Evolutionary conservation across 92 coral and sea anemone genomes (phyloP).

Genomic region (Desmophyllum pertusum): DNA sequence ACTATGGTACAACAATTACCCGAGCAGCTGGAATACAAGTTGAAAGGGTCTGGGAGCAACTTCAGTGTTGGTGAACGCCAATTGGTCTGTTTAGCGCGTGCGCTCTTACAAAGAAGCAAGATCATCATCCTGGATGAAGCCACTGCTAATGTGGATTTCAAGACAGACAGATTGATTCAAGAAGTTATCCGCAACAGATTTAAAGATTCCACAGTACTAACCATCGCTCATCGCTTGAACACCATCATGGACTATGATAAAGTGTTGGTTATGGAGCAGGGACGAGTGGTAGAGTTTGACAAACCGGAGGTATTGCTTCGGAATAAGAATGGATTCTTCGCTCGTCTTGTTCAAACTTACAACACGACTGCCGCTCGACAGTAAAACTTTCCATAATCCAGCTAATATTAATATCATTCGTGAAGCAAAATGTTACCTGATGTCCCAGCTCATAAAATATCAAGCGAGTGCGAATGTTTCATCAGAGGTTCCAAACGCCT

Average conservation of each 20-base stretch:
- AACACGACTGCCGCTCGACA: too few relatives aligned
- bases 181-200: slow-evolving; percentile 32
- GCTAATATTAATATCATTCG: too few relatives aligned
- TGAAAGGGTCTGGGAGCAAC: slow-evolving; percentile 55
- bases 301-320: slow-evolving; percentile 28
- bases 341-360: slow-evolving; percentile 9
- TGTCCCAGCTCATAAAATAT: too few relatives aligned
- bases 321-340: slow-evolving; percentile 16
- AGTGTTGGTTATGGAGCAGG: slow-evolving; percentile 27
- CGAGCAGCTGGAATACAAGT: slow-evolving; percentile 40
- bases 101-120: slow-evolving; percentile 53
- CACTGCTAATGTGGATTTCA: slow-evolving; percentile 61
- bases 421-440: too few relatives aligned
- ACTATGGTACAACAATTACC: slow-evolving; percentile 37
- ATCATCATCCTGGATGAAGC: slow-evolving; percentile 69
- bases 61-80: slow-evolving; percentile 71
- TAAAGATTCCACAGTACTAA: slow-evolving; percentile 37
- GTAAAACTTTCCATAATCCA: too few relatives aligned
- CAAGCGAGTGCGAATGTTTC: too few relatives aligned
- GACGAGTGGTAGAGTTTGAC: slow-evolving; percentile 45
- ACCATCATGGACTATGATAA: slow-evolving; percentile 53
- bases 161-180: slow-evolving; percentile 39
- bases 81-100: slow-evolving; percentile 65
- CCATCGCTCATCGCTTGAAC: slow-evolving; percentile 52
- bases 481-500: too few relatives aligned